These are phyloP conservation scores for Ophion ventricosus DNA, from an alignment of 2,888 invertebrate species.

Conservation along the genomic window DNA sequence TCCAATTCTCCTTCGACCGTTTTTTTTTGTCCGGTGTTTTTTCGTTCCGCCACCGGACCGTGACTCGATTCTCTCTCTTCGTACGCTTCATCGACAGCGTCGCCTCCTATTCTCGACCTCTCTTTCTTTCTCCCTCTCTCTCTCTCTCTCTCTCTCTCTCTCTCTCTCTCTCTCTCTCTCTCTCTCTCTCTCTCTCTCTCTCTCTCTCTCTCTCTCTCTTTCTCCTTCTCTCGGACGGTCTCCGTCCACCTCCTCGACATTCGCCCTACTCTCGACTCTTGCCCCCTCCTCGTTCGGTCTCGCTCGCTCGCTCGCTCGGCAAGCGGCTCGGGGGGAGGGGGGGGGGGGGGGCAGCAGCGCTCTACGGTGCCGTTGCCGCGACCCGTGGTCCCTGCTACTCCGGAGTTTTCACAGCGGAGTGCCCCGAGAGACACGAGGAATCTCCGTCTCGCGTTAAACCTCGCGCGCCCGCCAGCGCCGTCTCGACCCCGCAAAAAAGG, in stretches of 20 bases:
- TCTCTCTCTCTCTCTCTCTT: conserved; percentile 28
- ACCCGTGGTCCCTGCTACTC: conserved; percentile 46
- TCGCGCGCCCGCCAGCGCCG: not conserved
- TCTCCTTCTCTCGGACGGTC: conserved; percentile 18
- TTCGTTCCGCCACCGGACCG: conserved; percentile 20
- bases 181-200: conserved; percentile 32
- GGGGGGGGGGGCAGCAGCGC: not conserved
- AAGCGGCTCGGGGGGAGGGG: no score
- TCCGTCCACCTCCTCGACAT: conserved; percentile 39
- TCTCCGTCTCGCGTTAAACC: conserved; percentile 52
- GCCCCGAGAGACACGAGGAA: conserved; percentile 65
- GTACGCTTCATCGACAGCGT: conserved; percentile 64
- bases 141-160: conserved; percentile 24
- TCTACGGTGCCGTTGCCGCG: conserved; percentile 41
- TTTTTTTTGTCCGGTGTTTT: not conserved
- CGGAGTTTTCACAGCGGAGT: conserved; percentile 71
- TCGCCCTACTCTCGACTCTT: conserved; percentile 25
- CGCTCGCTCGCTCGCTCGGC: not conserved
- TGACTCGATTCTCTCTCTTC: conserved; percentile 67
- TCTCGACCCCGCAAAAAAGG: not conserved
- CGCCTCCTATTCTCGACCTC: conserved; percentile 36
- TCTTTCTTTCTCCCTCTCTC: conserved; percentile 8
- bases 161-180: conserved; percentile 29
- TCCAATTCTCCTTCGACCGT: conserved; percentile 31
- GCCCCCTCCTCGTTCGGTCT: conserved; percentile 19